A percentile compares a stretch with the other conserved stretches of the same genome.
phyloP scores from a whole-genome alignment of 2,888 invertebrate species.

The Aphidius colemani region DNA sequence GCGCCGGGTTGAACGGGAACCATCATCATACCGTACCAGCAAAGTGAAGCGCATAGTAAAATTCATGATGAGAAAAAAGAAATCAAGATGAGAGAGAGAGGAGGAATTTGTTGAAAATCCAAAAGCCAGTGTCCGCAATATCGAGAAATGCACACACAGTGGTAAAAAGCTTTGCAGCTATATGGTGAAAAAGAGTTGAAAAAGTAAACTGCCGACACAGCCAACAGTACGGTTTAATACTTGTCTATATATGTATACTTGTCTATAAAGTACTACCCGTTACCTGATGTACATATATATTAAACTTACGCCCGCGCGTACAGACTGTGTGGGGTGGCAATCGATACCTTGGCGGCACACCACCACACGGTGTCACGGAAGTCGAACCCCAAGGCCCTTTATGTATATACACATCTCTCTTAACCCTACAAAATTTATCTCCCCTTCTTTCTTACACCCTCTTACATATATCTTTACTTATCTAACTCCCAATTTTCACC shows the following conservation, averaged over 20 bases:
- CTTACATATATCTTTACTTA: not conserved
- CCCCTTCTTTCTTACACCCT: too few species aligned
- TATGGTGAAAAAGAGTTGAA: too few species aligned
- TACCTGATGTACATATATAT: too few species aligned
- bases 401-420: not conserved
- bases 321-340: slow-evolving; percentile 14
- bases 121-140: too few species aligned
- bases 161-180: too few species aligned
- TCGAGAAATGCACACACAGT: too few species aligned
- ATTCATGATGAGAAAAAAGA: not conserved
- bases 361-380: slow-evolving; percentile 26
- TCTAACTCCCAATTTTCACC: not conserved
- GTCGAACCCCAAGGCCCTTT: slow-evolving; percentile 20
- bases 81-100: slow-evolving; percentile 6
- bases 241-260: not conserved
- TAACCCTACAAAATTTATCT: slow-evolving; percentile 15
- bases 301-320: too few species aligned
- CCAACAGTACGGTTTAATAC: slow-evolving; percentile 6
- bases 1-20: slow-evolving; percentile 8
- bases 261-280: too few species aligned
- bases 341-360: slow-evolving; percentile 27
- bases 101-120: not conserved
- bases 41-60: not conserved
- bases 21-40: not conserved
- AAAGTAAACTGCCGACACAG: not conserved